phyloP scores from a whole-genome alignment of 1,140 invertebrate species.

The Pentalonia nigronervosa region DNA sequence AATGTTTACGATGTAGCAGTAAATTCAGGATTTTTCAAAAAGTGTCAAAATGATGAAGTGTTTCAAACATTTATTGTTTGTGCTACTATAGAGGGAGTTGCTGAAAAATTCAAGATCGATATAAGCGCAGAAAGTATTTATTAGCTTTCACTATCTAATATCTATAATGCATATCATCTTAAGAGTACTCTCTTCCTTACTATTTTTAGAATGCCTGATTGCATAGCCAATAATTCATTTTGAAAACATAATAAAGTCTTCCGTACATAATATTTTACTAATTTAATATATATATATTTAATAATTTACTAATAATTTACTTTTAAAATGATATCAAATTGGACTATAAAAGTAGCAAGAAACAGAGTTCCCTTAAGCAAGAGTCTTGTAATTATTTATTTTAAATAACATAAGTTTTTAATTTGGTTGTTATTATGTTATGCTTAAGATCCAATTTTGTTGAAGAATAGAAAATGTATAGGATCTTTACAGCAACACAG shows the following conservation, averaged over 20 bases:
- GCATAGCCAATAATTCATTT: background rate
- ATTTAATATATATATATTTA: too few relatives aligned
- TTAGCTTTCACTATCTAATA: background rate
- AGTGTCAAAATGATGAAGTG: constrained; percentile 72
- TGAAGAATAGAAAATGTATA: constrained; percentile 55
- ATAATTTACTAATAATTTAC: too few relatives aligned
- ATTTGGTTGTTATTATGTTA: background rate
- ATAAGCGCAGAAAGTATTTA: constrained; percentile 62
- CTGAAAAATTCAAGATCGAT: constrained; percentile 77
- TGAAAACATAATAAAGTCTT: background rate
- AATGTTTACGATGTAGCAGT: constrained; percentile 81
- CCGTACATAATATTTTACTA: too few relatives aligned
- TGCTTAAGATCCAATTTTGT: constrained; percentile 40
- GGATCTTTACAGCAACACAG: constrained; percentile 54
- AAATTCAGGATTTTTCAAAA: constrained; percentile 75
- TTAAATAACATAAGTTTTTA: background rate
- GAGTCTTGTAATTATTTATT: background rate
- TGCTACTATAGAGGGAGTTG: constrained; percentile 76
- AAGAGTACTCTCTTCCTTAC: background rate
- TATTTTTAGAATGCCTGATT: background rate
- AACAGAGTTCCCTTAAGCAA: background rate
- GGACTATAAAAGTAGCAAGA: background rate
- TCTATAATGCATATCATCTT: background rate
- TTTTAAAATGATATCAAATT: too few relatives aligned
- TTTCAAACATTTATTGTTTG: constrained; percentile 80